Evolutionary conservation across 2,888 invertebrate genomes (phyloP), one percentile per base, ranked within the genome.

Genomic region (Hemicrepidius hirtus): DNA sequence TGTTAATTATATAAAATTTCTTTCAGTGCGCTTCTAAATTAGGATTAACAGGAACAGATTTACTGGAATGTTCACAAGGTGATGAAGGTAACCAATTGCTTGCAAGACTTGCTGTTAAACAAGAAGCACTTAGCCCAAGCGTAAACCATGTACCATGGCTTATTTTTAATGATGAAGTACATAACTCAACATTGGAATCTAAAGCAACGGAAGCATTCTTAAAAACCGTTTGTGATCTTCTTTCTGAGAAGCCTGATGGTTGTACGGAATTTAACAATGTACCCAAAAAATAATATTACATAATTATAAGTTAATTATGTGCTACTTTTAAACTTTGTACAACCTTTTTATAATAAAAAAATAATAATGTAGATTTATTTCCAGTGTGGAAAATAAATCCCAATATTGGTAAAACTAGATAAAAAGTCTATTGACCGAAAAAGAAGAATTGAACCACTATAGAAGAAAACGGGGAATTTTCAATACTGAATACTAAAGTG

Each of bases 51-150:
- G 68, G 63, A 6, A 55, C 71, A 4, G 20, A 40, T 3, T 79
- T 85, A 21, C 28, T 75, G 3, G 50, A 74, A 0, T 87, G 87
- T 67, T 75, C 78, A 16, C 69, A 64, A 1, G 78, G 80, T 0
- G 64, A 78, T 0, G 44, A 79, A 66, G 86, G 84, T 1, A 82
- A 84, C 18, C 81, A 85, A 4, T 74, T 87, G 13, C 78, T 88
- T 32, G 84, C 81, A 0, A 73, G 73, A 9, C 77, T 84, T 55
- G 88, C 88, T 1, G 80, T 16, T 4, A 57, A 13, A 37, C 21
- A 21, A 20, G 18, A 57, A n/a, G 32, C 55, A 16, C 13, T 37
- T 16, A 3, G 35, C 1, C 55, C 55, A 18, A 6, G 1, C 4
- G 7, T 53, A 28, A n/a, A 24, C 4, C 18, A 21, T 3, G 53